These are phyloP conservation scores for Lucifuga dentata DNA, from an alignment of 2,113 vertebrate genomes.

Conservation along the genomic window DNA sequence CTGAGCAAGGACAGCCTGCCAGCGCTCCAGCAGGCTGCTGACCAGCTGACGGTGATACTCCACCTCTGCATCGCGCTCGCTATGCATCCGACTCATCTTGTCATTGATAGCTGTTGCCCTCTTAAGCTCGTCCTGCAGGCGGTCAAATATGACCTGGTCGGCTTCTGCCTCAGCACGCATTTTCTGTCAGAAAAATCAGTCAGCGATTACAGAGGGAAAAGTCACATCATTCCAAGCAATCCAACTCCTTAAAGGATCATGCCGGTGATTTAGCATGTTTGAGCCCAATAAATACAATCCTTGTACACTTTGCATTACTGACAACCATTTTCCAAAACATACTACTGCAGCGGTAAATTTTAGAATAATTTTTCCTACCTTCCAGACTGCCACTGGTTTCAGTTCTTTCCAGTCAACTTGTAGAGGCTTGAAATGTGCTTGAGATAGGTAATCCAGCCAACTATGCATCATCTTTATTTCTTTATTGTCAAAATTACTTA, in stretches of 20 bases:
- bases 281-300: too few species aligned
- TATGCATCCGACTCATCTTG: slow-evolving; percentile 87
- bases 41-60: slow-evolving; percentile 89
- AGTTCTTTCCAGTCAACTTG: too few species aligned
- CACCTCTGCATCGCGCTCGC: slow-evolving; percentile 91
- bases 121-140: slow-evolving; percentile 86
- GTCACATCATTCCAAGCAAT: neutral
- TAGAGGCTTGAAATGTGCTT: too few species aligned
- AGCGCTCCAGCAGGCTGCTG: slow-evolving; percentile 89
- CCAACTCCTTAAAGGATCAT: neutral
- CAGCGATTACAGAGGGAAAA: neutral
- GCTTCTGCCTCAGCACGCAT: slow-evolving; percentile 84
- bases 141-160: slow-evolving; percentile 85
- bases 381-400: too few species aligned
- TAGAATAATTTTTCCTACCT: too few species aligned
- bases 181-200: slow-evolving; percentile 81
- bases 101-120: slow-evolving; percentile 86
- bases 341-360: too few species aligned
- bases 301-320: too few species aligned
- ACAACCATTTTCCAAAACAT: too few species aligned
- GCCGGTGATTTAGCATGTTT: too few species aligned
- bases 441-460: too few species aligned
- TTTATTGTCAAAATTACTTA: too few species aligned
- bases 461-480: too few species aligned
- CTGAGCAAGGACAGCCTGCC: slow-evolving; percentile 90